phyloP scores from a whole-genome alignment of 2,113 vertebrate genomes.

The Haplotaxodon microlepis region DNA sequence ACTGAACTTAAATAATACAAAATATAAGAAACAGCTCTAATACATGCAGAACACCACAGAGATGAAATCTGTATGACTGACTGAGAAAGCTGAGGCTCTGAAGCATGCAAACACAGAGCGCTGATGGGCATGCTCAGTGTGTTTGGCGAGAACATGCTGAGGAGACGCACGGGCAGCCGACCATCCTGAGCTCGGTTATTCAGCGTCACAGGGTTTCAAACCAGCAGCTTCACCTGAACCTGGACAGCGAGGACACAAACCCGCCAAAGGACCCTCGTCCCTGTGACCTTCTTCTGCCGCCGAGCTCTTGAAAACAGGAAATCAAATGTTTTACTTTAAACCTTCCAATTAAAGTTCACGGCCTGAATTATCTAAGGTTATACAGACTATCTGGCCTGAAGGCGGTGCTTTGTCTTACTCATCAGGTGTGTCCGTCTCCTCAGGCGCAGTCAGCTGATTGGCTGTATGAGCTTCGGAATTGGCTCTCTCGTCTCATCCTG shows the following conservation, averaged over 20 bases:
- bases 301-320: neutral
- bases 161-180: neutral
- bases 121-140: neutral
- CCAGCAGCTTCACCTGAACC: neutral
- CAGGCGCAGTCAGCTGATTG: conserved; percentile 74
- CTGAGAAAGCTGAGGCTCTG: neutral
- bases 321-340: neutral
- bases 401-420: neutral
- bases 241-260: neutral
- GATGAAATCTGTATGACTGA: neutral
- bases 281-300: neutral
- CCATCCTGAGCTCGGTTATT: neutral
- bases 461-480: conserved; percentile 90
- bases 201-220: neutral
- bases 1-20: neutral
- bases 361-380: neutral
- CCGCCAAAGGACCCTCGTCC: neutral
- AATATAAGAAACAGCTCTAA: neutral
- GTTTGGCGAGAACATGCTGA: neutral
- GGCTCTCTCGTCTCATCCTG: conserved; percentile 69
- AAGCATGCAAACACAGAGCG: neutral
- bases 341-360: neutral
- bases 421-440: neutral
- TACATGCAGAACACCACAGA: neutral
- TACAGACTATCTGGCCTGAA: neutral